Conservation (phyloP, 2,797 vertebrate species). For the Oreonectes daqikongensis region DNA sequence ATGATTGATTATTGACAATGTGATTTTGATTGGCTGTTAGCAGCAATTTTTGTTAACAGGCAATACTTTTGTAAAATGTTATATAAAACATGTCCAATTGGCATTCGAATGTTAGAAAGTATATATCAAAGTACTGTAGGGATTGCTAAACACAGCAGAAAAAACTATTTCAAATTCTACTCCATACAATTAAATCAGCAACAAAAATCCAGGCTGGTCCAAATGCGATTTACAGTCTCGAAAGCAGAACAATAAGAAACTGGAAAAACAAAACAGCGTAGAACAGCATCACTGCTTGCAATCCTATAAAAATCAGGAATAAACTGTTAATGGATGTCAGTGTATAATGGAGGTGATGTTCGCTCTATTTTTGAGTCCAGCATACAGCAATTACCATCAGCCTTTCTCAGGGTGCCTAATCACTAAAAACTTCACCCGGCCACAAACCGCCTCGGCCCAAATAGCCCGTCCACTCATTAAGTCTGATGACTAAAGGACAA, state of each 20-base stretch:
- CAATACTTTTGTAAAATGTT: no score
- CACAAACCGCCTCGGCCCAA: constrained; percentile 8
- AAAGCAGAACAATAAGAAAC: neutral
- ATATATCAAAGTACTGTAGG: no score
- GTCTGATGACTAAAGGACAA: constrained; percentile 42
- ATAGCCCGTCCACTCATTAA: constrained; percentile 25
- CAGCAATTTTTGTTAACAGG: no score
- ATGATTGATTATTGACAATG: no score
- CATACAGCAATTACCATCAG: constrained; percentile 27
- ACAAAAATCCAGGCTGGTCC: no score
- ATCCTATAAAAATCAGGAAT: neutral
- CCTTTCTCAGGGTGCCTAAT: constrained; percentile 2
- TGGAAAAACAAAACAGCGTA: neutral
- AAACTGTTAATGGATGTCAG: neutral
- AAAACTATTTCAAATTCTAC: no score
- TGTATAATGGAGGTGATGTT: constrained; percentile 8
- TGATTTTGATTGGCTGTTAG: no score
- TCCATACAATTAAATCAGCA: no score
- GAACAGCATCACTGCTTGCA: neutral
- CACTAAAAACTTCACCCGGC: constrained; percentile 20
- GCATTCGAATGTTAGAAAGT: no score
- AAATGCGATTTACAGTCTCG: neutral
- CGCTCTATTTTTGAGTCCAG: constrained; percentile 1
- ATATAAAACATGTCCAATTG: no score
- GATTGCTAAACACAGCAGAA: no score